Evolutionary conservation across 2,888 invertebrate species (phyloP), one percentile per base, ranked within the genome.

Genomic region (Conus canariensis): DNA sequence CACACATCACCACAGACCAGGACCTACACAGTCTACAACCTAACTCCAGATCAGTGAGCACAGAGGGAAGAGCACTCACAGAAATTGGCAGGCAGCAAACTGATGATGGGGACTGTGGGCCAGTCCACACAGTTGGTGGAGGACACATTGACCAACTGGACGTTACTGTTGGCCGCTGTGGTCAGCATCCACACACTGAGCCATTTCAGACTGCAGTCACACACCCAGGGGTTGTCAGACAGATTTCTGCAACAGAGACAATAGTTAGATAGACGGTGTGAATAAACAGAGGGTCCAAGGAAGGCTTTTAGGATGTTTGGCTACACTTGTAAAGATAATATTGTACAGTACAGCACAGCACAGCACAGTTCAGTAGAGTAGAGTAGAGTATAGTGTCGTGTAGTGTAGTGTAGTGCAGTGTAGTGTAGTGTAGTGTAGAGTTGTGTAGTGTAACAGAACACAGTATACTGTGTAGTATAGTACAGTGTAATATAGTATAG

Each of bases 171-270:
- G 45, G 64, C 89, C 19, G 89, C 89, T 22, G 56, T 58, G 14
- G 74, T 56, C 30, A 58, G 89, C 85, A 85, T 56, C 89, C 89
- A 91, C 9, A 91, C 60, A 59, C 91, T 87, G 64, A 93, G 90
- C 92, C 91, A 91, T 64, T 91, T 85, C 74, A 93, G 77, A 59
- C 86, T 87, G 90, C 93, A 93, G 87, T 92, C 90, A 91, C 93
- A 93, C 56, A 85, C 82, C 93, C 92, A 93, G 3, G 91, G 91
- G 83, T 93, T 93, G 85, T 90, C 90, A 25, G 92, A 90, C 60
- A 93, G 83, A 87, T 92, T 92, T 87, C 93, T 93, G 90, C 22
- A 91, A 91, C 30, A 64, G 45, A 45, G 45, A 45, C 4, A 45
- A 3, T 45, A 45, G 67, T 77, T 30, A 85, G 45, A 45, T 45